Conservation (phyloP, 2,888 invertebrate genomes). For the Leptarthrus brevirostris region DNA sequence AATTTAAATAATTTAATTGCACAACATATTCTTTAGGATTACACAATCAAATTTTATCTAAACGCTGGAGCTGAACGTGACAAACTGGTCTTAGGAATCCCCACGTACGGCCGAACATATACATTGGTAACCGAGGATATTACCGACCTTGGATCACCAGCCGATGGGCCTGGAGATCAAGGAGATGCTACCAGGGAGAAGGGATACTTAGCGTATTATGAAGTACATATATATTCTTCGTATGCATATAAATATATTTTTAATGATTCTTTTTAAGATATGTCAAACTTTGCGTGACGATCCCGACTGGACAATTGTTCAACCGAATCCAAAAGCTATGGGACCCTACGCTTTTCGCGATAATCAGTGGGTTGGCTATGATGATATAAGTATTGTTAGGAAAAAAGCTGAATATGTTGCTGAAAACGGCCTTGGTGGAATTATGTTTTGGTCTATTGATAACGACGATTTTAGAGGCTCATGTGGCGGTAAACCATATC, state of each 20-base stretch:
- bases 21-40: conserved; percentile 72
- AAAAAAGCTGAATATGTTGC: conserved; percentile 88
- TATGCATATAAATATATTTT: neutral
- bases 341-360: conserved; percentile 89
- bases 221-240: too few relatives aligned
- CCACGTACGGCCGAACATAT: conserved; percentile 90
- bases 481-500: conserved; percentile 88
- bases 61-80: conserved; percentile 81
- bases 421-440: conserved; percentile 84
- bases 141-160: conserved; percentile 85
- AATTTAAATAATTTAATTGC: neutral
- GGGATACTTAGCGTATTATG: conserved; percentile 92
- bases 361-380: conserved; percentile 95
- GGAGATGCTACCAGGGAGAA: conserved; percentile 93
- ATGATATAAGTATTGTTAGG: conserved; percentile 84
- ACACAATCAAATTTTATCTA: conserved; percentile 84
- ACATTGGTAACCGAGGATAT: conserved; percentile 88
- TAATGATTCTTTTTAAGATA: conserved; percentile 70
- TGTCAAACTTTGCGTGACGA: conserved; percentile 84
- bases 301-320: conserved; percentile 81
- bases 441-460: conserved; percentile 79
- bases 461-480: conserved; percentile 95
- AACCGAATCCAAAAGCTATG: conserved; percentile 84
- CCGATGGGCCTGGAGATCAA: conserved; percentile 90
- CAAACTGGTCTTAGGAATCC: conserved; percentile 87